phyloP scores from a whole-genome alignment of 2,888 invertebrate genomes.

The Plebejus argus region DNA sequence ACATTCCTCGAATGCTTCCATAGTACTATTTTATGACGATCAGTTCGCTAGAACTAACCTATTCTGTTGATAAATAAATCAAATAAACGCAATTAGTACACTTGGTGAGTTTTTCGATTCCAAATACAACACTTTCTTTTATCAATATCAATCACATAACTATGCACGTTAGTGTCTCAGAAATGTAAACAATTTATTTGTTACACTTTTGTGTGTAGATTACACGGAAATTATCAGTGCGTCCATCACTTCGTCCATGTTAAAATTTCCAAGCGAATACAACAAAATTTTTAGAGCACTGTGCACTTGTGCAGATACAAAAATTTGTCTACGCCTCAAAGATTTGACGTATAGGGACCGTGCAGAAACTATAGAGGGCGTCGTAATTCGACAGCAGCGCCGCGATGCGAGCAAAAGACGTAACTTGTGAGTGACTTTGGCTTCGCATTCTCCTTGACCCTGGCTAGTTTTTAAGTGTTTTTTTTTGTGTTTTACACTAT shows the following conservation, averaged over 20 bases:
- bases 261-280: slow-evolving; percentile 37
- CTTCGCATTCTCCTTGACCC: too few relatives aligned
- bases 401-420: too few relatives aligned
- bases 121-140: slow-evolving; percentile 38
- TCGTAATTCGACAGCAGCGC: too few relatives aligned
- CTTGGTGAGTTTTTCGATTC: slow-evolving; percentile 35
- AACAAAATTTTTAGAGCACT: slow-evolving; percentile 15
- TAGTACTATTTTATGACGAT: slow-evolving; percentile 43
- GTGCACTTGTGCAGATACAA: slow-evolving; percentile 4
- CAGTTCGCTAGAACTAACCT: slow-evolving; percentile 51
- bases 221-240: slow-evolving; percentile 42
- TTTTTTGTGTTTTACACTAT: too few relatives aligned
- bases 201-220: slow-evolving; percentile 16
- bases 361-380: too few relatives aligned
- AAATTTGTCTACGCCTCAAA: slow-evolving; percentile 5
- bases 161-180: slow-evolving; percentile 21
- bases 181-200: slow-evolving; percentile 7
- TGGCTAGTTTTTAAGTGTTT: too few relatives aligned
- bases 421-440: too few relatives aligned
- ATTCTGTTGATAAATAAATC: slow-evolving; percentile 54
- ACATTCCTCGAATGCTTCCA: slow-evolving; percentile 56
- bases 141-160: slow-evolving; percentile 29
- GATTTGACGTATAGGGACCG: not conserved
- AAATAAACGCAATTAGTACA: slow-evolving; percentile 48
- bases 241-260: slow-evolving; percentile 45